Evolutionary conservation across 1,140 invertebrate species (phyloP), one percentile per base, ranked within the genome.

Genomic region (Chironomus tepperi): DNA sequence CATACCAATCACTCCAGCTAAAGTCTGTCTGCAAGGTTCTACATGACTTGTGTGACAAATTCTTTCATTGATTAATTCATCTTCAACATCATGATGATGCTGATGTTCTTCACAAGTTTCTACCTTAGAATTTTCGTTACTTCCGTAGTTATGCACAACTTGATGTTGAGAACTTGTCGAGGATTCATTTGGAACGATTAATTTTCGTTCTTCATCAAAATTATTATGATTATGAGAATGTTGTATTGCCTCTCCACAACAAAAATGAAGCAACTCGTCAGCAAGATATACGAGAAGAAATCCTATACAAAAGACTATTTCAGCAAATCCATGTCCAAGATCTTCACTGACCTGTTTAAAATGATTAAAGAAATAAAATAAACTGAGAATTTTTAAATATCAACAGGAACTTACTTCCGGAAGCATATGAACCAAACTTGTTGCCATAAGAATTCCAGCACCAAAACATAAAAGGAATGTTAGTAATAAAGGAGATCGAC

Each of bases 381-480:
- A 70, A 67, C 2, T 9, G 47, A 74, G 8, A 19, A 19, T 74
- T 57, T 15, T 57, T 19, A 19, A 74, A 12, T 73, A 6, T 12
- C 24, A 74, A 15, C 2, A 34, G 57, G 21, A 73, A 64, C 85
- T 83, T 9, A 91, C 88, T 83, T 96, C 94, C 16, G 93, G 93
- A 57, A 96, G 83, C 83, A 96, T 91, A 81, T 96, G 93, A 3
- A 93, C 83, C 47, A 94, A 81, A 19, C 91, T 89, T 0, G 94
- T 95, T 0, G 91, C 91, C 16, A 96, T 80, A 42, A 96, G 85
- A 7, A 96, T 92, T 0, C 94, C 94, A 3, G 90, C 93, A 21
- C 93, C 93, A 76, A 93, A 93, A 78, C 92, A 94, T 0, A 94
- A 85, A 9, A 93, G 79, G 12, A 86, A 83, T 8, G 89, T 91